Percentiles rank a stretch among this genome's conserved stretches.
Evolutionary conservation across 2,888 invertebrate genomes (phyloP).

Genomic region (Andrena chrysosceles): DNA sequence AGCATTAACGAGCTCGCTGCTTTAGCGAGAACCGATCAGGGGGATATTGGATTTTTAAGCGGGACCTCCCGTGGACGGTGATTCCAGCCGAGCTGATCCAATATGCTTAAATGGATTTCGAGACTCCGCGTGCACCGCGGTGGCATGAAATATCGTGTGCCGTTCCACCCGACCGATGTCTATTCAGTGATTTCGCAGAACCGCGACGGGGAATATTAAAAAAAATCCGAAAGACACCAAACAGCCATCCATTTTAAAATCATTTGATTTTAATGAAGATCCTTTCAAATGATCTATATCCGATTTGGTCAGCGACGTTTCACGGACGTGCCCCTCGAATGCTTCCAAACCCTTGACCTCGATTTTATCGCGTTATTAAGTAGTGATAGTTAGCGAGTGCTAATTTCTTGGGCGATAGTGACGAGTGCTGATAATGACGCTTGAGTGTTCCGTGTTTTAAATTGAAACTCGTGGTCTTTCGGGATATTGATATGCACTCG

Average conservation of each 20-base stretch:
- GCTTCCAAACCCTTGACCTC: background rate
- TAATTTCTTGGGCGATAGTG: background rate
- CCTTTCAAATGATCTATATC: background rate
- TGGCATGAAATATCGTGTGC: constrained; percentile 38
- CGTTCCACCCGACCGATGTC: background rate
- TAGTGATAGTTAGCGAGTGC: background rate
- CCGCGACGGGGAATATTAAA: constrained; percentile 6
- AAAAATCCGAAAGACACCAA: background rate
- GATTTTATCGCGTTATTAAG: background rate
- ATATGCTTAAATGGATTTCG: constrained; percentile 77
- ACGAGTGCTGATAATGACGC: background rate
- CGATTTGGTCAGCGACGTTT: background rate
- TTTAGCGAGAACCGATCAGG: constrained; percentile 25
- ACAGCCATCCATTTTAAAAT: background rate
- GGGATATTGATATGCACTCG: background rate
- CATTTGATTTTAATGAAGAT: background rate
- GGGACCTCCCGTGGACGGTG: constrained; percentile 47
- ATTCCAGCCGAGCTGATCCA: constrained; percentile 68
- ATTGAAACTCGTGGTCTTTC: background rate
- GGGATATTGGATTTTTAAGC: constrained; percentile 70
- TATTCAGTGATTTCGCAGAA: constrained; percentile 20
- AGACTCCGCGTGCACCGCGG: constrained; percentile 53
- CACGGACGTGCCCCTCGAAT: background rate
- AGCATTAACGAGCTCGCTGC: constrained; percentile 26
- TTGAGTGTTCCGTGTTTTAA: background rate